Conservation (phyloP, 2,797 vertebrate genomes). For the Syngnathus rostellatus region DNA sequence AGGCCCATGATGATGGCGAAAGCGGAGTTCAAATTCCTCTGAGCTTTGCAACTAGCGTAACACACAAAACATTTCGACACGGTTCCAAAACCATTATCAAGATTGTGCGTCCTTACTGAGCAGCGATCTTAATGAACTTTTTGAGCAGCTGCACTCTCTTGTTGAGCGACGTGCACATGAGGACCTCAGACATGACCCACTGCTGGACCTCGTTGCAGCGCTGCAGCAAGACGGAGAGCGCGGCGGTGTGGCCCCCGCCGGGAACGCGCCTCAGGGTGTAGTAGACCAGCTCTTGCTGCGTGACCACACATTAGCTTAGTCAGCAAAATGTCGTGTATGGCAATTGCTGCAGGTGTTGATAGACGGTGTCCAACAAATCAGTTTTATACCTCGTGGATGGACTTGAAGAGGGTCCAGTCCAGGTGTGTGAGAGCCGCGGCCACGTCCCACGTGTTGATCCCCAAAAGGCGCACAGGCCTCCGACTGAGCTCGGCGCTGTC, state of each 20-base stretch:
- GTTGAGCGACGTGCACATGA: slow-evolving; percentile 86
- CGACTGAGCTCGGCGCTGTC: slow-evolving; percentile 85
- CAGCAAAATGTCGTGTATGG: background rate
- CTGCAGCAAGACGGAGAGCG: slow-evolving; percentile 88
- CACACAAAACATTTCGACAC: background rate
- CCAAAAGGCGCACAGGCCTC: slow-evolving; percentile 81
- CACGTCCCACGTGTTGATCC: slow-evolving; percentile 96
- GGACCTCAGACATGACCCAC: slow-evolving; percentile 95
- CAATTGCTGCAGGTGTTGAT: too few relatives aligned
- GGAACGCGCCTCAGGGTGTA: slow-evolving; percentile 88
- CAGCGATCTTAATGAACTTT: slow-evolving; percentile 97
- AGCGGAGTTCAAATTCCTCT: slow-evolving; percentile 92
- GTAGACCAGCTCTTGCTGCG: slow-evolving; percentile 93
- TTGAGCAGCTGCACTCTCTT: slow-evolving; percentile 94
- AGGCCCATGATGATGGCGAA: slow-evolving; percentile 98
- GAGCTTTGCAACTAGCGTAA: slow-evolving; percentile 83
- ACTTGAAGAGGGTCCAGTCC: slow-evolving; percentile 96
- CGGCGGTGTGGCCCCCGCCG: slow-evolving; percentile 77
- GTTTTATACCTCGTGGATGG: slow-evolving; percentile 84
- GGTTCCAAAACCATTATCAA: background rate
- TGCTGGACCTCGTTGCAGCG: slow-evolving; percentile 95
- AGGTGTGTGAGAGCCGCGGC: slow-evolving; percentile 88
- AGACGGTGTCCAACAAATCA: background rate
- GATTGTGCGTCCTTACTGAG: slow-evolving; percentile 81
- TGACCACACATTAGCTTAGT: slow-evolving; percentile 8